Percentiles rank a stretch among this genome's conserved stretches.
phyloP scores from a whole-genome alignment of 2,888 invertebrate genomes.

The Idaea straminata region DNA sequence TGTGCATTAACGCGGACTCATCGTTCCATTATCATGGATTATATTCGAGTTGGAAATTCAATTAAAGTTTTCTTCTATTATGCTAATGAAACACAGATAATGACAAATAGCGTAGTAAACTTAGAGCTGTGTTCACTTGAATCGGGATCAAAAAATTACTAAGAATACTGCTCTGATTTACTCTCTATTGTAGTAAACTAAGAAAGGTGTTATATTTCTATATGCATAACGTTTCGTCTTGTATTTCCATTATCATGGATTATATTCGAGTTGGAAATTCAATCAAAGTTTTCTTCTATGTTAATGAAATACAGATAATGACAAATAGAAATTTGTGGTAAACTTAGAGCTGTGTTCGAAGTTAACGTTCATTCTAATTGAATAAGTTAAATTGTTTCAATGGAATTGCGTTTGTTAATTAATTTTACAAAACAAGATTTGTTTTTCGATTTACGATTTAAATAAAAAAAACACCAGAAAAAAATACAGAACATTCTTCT shows the following conservation, averaged over 20 bases:
- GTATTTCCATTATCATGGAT: slow-evolving; percentile 38
- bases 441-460: neutral
- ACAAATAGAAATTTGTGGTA: slow-evolving; percentile 21
- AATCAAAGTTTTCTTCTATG: slow-evolving; percentile 54
- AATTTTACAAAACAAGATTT: neutral
- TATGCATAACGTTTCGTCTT: slow-evolving; percentile 6
- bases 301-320: slow-evolving; percentile 39
- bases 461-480: neutral
- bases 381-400: slow-evolving; percentile 3
- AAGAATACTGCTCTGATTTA: no score
- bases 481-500: no score
- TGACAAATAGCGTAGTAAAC: slow-evolving; percentile 21
- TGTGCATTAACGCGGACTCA: slow-evolving; percentile 36
- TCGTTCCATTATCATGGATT: slow-evolving; percentile 39
- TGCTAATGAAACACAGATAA: slow-evolving; percentile 41
- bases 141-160: no score
- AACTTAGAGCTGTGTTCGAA: slow-evolving; percentile 1
- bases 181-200: no score
- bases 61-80: slow-evolving; percentile 53
- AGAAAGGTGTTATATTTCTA: neutral
- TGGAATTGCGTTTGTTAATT: neutral
- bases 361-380: slow-evolving; percentile 7
- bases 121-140: slow-evolving; percentile 3
- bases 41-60: slow-evolving; percentile 44
- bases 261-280: slow-evolving; percentile 43